A percentile compares a stretch with the other conserved stretches of the same genome.
Evolutionary conservation across 2,797 vertebrate genomes (phyloP).

Genomic region (Gephyroberyx darwinii): DNA sequence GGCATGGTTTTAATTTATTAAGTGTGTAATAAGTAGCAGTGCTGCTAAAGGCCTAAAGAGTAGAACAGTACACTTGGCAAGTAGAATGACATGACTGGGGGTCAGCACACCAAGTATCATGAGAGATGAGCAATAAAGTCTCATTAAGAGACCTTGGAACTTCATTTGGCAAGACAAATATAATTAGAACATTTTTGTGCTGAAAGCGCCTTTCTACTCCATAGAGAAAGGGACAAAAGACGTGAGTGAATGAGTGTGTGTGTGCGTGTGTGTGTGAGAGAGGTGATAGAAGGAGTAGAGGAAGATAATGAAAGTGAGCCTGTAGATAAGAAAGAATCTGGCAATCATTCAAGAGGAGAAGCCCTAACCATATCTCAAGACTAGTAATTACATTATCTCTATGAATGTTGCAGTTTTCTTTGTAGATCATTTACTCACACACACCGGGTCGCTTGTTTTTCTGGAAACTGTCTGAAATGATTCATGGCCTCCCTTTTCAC

Average conservation of each 20-base stretch:
- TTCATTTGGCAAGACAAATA: background rate
- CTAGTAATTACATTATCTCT: slow-evolving; percentile 66
- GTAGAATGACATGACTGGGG: too few species aligned
- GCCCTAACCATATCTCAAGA: slow-evolving; percentile 38
- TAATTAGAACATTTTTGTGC: background rate
- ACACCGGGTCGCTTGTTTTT: slow-evolving; percentile 34
- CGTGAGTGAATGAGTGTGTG: background rate
- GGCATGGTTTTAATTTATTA: too few species aligned
- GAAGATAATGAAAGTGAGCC: slow-evolving; percentile 17
- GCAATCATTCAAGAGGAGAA: slow-evolving; percentile 40
- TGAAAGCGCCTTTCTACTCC: background rate
- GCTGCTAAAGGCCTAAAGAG: too few species aligned
- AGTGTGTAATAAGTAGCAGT: too few species aligned
- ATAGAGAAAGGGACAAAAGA: background rate
- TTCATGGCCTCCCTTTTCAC: slow-evolving; percentile 39
- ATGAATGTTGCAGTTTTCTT: slow-evolving; percentile 65
- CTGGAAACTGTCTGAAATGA: slow-evolving; percentile 61
- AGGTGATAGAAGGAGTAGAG: background rate
- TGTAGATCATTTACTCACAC: slow-evolving; percentile 65
- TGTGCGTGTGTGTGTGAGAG: background rate
- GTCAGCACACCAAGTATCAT: too few species aligned
- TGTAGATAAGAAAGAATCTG: slow-evolving; percentile 15
- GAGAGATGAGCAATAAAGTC: too few species aligned
- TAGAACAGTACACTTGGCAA: background rate
- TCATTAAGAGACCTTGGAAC: background rate